phyloP scores from a whole-genome alignment of 2,113 vertebrate genomes.

The Oryzias melastigma region DNA sequence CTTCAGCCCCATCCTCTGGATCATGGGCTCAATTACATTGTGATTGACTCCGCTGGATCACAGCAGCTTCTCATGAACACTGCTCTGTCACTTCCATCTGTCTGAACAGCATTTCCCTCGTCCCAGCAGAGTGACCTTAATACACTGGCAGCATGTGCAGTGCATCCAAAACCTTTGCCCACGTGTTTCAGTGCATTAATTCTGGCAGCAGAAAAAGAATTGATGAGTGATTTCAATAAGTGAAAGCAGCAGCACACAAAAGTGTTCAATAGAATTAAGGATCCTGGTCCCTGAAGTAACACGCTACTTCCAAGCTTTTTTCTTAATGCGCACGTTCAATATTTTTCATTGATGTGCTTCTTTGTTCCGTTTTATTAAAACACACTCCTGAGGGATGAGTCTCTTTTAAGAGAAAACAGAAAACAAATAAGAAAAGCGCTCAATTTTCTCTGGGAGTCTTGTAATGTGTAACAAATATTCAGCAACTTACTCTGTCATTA shows the following conservation, averaged over 20 bases:
- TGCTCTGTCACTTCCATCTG: conserved; percentile 30
- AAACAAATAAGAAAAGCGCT: conserved; percentile 29
- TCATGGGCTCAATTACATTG: conserved; percentile 69
- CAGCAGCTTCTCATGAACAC: conserved; percentile 44
- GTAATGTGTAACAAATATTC: conserved; percentile 22
- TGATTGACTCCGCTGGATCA: conserved; percentile 58
- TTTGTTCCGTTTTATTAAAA: conserved; percentile 45
- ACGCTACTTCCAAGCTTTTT: conserved; percentile 25
- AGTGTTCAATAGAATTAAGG: conserved; percentile 29
- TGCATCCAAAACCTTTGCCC: conserved; percentile 42
- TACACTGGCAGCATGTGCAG: conserved; percentile 31
- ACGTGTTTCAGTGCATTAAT: conserved; percentile 41
- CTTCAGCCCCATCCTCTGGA: conserved; percentile 78
- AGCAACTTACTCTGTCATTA: conserved; percentile 15
- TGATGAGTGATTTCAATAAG: conserved; percentile 39
- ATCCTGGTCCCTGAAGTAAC: conserved; percentile 25
- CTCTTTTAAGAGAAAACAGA: conserved; percentile 27
- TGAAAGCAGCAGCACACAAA: conserved; percentile 27
- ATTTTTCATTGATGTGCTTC: conserved; percentile 30
- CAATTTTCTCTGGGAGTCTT: conserved; percentile 28
- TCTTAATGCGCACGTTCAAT: conserved; percentile 10
- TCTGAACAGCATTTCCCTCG: conserved; percentile 31
- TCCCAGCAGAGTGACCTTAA: conserved; percentile 43
- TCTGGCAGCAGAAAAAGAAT: conserved; percentile 40
- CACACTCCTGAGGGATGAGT: conserved; percentile 33